Base-by-base conservation (phyloP, 2,888 invertebrate species). In the Thymelicus acteon region DNA sequence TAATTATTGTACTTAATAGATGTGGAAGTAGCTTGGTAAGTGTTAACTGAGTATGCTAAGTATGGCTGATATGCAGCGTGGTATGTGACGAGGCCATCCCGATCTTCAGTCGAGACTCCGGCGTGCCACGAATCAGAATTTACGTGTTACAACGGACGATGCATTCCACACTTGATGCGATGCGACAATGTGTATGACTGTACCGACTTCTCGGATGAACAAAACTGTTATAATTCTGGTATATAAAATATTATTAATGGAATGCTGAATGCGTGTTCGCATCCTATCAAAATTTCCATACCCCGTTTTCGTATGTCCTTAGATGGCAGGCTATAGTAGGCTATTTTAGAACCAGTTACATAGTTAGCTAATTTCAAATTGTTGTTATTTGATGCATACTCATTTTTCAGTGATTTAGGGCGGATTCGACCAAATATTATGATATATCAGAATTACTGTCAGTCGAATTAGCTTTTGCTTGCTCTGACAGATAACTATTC, bases 131-230 rank as follows among this genome's bases (percentile, higher is more conserved):
- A 94, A 72, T 94, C 95, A 76, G 94, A 97, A 89, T 97, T 97
- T 92, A 94, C 95, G 78, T 97, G 97, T 91, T 96, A 96, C 94
- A 95, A 96, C 85, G 94, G 95, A 76, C 94, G 95, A 86, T 98
- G 98, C 95, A 96, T 98, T 87, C 96, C 96, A 77, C 94, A 95
- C 87, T 91, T 95, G 78, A 95, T 96, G 83, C 96, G 96, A 87
- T 98, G 98, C 94, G 97, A 98, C 95, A 97, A 97, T 95, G 95
- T 95, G 94, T 97, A 97, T 95, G 97, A 97, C 95, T 97, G 97
- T 95, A 95, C 95, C 93, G 97, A 97, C 95, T 97, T 97, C 95
- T 97, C 97, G 85, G 97, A 98, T 89, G 97, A 98, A 94, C 97
- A 97, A 93, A 97, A 97, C 94, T 98, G 97, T 95, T 95, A 96